Evolutionary conservation across 2,113 vertebrate genomes (phyloP).

Genomic region (Chroicocephalus ridibundus): DNA sequence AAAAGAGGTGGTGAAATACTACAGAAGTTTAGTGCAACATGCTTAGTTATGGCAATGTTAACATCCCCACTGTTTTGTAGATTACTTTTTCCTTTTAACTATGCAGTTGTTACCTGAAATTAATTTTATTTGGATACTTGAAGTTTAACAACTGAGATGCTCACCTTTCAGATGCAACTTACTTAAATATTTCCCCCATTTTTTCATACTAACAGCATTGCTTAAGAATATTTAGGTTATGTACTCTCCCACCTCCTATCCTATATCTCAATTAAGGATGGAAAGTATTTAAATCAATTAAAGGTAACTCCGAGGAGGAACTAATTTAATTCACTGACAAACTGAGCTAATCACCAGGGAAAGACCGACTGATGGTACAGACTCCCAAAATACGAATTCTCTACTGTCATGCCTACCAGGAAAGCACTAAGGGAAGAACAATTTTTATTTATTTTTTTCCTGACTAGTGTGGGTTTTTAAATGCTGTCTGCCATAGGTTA

Average conservation of each 20-base stretch:
- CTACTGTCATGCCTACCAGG: neutral
- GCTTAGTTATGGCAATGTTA: neutral
- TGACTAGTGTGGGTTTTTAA: neutral
- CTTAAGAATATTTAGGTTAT: neutral
- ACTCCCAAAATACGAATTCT: neutral
- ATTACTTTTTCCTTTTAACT: neutral
- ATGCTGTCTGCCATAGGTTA: neutral
- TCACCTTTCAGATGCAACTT: neutral
- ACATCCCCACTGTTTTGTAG: neutral
- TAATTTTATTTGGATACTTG: neutral
- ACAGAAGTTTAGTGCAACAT: neutral
- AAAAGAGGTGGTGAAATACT: neutral
- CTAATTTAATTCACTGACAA: constrained; percentile 14
- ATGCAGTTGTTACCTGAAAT: neutral
- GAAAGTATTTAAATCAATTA: constrained; percentile 8
- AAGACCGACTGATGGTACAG: neutral
- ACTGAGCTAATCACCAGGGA: neutral
- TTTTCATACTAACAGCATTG: neutral
- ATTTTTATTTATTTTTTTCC: neutral
- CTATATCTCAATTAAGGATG: neutral
- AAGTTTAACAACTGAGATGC: neutral
- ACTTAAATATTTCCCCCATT: neutral
- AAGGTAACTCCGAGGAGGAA: constrained; percentile 4
- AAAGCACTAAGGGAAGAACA: neutral
- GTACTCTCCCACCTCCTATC: neutral